Base-by-base conservation (phyloP, 2,888 invertebrate genomes). In the Drosophila recens region DNA sequence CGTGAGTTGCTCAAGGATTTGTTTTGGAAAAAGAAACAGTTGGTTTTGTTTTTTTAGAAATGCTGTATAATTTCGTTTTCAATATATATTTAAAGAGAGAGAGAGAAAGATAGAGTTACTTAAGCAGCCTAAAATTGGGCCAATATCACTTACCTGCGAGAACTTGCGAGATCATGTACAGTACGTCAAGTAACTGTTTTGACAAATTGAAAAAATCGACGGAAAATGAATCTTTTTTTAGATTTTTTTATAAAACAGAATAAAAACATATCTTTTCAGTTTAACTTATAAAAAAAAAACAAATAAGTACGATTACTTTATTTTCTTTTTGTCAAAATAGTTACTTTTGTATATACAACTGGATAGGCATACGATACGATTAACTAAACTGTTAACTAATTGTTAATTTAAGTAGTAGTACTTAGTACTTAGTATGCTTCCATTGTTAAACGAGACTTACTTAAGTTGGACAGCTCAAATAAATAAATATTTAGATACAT, bases 401-500 rank as follows among this genome's bases (percentile, higher is more conserved):
- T 54, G 54, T 48, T 67, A 75, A 71, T 40, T 63, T 48, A 78
- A 53, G n/a, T 63, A 58, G 61, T 43, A 71, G 34, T 49, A 42
- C 13, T 72, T 43, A 71, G 34, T 49, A 42, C 13, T 72, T 72
- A 73, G 58, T 30, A 43, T 48, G 54, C 46, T 36, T 48, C 57
- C 52, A 30, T 54, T 36, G 40, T 56, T 54, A 63, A 63, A 68
- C 57, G 57, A 78, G 79, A 84, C 83, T 84, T 87, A 83, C 83
- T 81, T 79, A 80, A 54, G 48, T 57, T 23, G 54, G 17, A 46
- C 62, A 69, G 67, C 68, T 75, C 69, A 79, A 73, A 70, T 73
- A 64, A 78, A 73, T 79, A 64, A 75, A 63, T 67, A 54, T 51
- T 58, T 61, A 51, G 46, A 74, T 87, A 84, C 83, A 84, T 84